Conservation (phyloP, 2,113 vertebrate species). For the Lophochroa leadbeateri region DNA sequence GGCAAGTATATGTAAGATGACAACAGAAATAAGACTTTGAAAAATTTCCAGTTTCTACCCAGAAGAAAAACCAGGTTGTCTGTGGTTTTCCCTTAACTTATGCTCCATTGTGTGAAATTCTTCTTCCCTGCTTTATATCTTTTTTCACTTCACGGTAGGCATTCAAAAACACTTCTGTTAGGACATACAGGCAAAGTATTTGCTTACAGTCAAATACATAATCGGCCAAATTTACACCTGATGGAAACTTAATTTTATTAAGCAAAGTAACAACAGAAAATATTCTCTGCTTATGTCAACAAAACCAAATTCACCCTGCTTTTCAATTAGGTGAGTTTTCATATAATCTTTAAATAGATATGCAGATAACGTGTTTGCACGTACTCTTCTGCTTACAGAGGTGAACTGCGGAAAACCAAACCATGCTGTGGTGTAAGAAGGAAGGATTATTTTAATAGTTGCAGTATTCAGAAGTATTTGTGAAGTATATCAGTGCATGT, state of each 20-base stretch:
- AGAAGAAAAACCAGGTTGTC: background rate
- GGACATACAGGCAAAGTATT: background rate
- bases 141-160: background rate
- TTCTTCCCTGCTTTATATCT: background rate
- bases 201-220: background rate
- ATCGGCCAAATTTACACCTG: background rate
- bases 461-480: background rate
- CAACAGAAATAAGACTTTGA: background rate
- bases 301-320: background rate
- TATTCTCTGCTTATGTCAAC: background rate
- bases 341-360: background rate
- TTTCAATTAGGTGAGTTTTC: background rate
- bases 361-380: background rate
- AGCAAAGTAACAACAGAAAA: background rate
- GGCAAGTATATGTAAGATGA: background rate
- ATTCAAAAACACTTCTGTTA: background rate
- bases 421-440: background rate
- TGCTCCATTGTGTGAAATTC: background rate
- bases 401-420: background rate
- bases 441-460: background rate
- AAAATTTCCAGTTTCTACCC: background rate
- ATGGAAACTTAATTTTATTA: background rate
- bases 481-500: background rate
- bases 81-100: background rate
- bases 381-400: background rate